Conservation (phyloP, 2,888 invertebrate species). For the Mesopsocus fuscifrons region DNA sequence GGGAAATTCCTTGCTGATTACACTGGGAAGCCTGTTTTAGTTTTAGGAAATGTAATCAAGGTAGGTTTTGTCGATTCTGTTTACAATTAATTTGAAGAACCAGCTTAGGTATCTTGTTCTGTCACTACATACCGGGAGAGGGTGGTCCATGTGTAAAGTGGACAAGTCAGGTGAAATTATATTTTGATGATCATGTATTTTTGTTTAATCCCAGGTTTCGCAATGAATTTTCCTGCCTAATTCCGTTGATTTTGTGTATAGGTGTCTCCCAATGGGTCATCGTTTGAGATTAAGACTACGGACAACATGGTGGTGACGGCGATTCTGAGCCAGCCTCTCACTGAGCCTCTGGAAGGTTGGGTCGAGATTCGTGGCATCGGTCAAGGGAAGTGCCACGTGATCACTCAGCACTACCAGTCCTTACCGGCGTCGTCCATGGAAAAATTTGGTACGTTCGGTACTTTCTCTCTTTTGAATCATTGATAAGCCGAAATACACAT, state of each 20-base stretch:
- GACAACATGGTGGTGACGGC: slow-evolving; percentile 3
- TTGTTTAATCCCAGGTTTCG: no score
- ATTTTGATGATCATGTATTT: no score
- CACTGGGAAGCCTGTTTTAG: background rate
- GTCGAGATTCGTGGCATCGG: slow-evolving; percentile 1
- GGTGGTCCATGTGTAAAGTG: no score
- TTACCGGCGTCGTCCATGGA: background rate
- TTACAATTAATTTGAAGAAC: no score
- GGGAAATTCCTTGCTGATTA: background rate
- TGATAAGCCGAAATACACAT: no score
- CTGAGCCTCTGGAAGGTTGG: background rate
- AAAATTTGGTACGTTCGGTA: slow-evolving; percentile 3
- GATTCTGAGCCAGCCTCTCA: background rate
- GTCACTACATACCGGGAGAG: no score
- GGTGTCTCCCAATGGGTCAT: background rate
- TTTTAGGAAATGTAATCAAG: slow-evolving; percentile 1
- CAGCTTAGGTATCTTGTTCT: no score
- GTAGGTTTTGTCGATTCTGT: background rate
- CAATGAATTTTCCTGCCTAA: no score
- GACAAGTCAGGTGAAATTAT: no score
- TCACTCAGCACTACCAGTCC: background rate
- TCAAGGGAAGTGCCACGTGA: background rate
- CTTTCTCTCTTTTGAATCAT: no score
- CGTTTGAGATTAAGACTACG: slow-evolving; percentile 7
- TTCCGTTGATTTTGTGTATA: no score